These are phyloP conservation scores for Daptonema setosum DNA, from an alignment of 2,888 invertebrate genomes.

Conservation along the genomic window DNA sequence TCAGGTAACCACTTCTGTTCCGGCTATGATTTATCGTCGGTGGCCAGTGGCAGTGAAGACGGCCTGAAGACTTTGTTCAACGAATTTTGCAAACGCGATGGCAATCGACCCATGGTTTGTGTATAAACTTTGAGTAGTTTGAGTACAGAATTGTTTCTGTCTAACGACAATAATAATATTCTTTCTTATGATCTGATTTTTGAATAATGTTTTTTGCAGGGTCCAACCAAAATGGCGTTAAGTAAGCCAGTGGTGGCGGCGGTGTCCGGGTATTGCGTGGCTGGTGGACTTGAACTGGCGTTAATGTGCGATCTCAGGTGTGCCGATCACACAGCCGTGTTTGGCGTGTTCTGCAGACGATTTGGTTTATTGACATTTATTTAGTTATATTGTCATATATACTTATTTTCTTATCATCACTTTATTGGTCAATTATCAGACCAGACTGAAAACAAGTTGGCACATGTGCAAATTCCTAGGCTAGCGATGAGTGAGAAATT, in stretches of 20 bases:
- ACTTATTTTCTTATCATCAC: no score
- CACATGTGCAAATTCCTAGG: no score
- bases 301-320: slow-evolving; percentile 71
- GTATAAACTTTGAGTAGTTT: neutral
- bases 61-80: neutral
- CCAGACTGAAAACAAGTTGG: no score
- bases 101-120: neutral
- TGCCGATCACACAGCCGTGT: slow-evolving; percentile 57
- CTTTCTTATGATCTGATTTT: no score
- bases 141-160: no score
- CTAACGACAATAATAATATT: no score
- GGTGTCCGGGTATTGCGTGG: slow-evolving; percentile 67
- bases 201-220: slow-evolving; percentile 31
- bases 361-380: slow-evolving; percentile 36
- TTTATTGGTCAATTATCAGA: no score
- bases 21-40: slow-evolving; percentile 63
- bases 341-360: slow-evolving; percentile 66
- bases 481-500: no score
- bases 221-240: slow-evolving; percentile 45
- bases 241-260: slow-evolving; percentile 75
- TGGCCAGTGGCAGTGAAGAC: slow-evolving; percentile 28
- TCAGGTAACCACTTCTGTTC: slow-evolving; percentile 75
- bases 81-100: neutral
- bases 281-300: slow-evolving; percentile 68
- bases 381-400: no score